Evolutionary conservation across 2,113 vertebrate genomes (phyloP), one percentile per base, ranked within the genome.

Genomic region (Colius striatus): DNA sequence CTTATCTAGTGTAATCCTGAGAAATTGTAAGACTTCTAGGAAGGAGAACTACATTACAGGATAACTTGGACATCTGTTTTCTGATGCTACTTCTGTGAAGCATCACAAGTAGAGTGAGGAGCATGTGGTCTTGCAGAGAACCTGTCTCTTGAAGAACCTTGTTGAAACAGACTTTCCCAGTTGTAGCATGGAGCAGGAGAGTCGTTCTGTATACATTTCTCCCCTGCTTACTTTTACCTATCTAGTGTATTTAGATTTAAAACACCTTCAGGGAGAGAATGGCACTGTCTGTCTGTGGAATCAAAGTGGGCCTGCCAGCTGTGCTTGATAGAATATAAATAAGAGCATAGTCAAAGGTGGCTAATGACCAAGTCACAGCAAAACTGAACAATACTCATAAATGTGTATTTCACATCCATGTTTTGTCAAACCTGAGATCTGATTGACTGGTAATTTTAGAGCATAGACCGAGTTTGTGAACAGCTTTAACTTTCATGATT

Each of bases 121-220:
- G 9, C 23, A 53, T 38, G 54, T 89, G 32, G 13, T 78, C 30
- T 87, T 61, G 14, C 20, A 36, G 16, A 87, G 30, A 68, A 50
- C 16, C 20, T 68, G 18, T 71, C 5, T 88, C 41, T 76, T 47
- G 30, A 86, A 81, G 34, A 73, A 48, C 6, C 8, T 29, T 75
- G 51, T n/a, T 36, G 30, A 87, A 89, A 74, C 3, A 73, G 38
- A 30, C 26, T 79, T 94, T 63, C 30, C 38, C 57, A 82, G 32
- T 20, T 72, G 16, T 57, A 34, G 23, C 13, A 43, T 20, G 34
- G 45, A 81, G 51, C 26, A 38, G 13, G 9, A 36, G 22, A 72
- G 5, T 53, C 0, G 22, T 58, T 41, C 34, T 9, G 2, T 10
- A 14, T 30, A n/a, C 0, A 0, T 2, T 48, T 2, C 11, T 70